Evolutionary conservation across 2,888 invertebrate species (phyloP).

Genomic region (Noctua janthina): DNA sequence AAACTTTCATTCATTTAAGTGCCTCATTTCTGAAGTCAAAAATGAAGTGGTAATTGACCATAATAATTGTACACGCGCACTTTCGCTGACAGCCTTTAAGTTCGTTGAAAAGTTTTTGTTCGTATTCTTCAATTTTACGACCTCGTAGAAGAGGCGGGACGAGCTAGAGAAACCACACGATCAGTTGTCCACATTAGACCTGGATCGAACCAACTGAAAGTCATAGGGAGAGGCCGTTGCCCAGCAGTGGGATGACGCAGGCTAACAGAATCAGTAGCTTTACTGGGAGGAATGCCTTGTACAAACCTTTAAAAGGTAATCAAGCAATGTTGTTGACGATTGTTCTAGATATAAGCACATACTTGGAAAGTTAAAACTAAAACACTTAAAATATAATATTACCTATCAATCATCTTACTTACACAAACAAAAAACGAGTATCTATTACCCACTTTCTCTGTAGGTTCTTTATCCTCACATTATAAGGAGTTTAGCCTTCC

Average conservation of each 20-base stretch:
- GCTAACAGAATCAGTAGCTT: no score
- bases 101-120: constrained; percentile 52
- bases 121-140: constrained; percentile 37
- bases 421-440: constrained; percentile 16
- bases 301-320: constrained; percentile 18
- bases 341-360: no score
- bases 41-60: constrained; percentile 67
- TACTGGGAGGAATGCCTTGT: neutral
- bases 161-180: no score
- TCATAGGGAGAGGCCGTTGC: no score
- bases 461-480: constrained; percentile 32
- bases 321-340: constrained; percentile 23
- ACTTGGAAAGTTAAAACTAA: constrained; percentile 8
- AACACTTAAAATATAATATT: constrained; percentile 3
- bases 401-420: neutral
- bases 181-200: no score
- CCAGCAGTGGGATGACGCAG: no score
- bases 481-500: constrained; percentile 49
- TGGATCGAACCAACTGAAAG: no score
- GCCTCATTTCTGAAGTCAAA: constrained; percentile 57
- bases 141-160: no score
- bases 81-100: constrained; percentile 57
- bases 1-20: constrained; percentile 62
- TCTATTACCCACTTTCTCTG: constrained; percentile 13
- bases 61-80: constrained; percentile 58